Evolutionary conservation across 2,113 vertebrate species (phyloP), one percentile per base, ranked within the genome.

Genomic region (Rattus norvegicus): DNA sequence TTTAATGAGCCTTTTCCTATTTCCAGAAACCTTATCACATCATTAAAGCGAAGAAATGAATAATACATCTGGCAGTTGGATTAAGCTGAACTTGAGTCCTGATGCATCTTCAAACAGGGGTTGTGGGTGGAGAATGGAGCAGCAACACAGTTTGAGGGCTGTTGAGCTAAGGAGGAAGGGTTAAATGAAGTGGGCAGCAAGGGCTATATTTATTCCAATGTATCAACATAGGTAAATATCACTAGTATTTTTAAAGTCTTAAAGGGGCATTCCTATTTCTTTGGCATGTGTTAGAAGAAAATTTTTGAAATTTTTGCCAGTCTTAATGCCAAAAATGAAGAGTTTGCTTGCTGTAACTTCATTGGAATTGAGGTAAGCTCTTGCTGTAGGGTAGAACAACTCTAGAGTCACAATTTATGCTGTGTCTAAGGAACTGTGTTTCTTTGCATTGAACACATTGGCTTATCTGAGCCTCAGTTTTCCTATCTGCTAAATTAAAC

Each of bases 1-100:
- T 98, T 99, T 99, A 99, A 99, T 99, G 98, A 99, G 98, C 98
- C 98, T 98, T 98, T 98, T 98, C 98, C 98, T 98, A 97, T 98
- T 98, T 98, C 98, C 95, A 98, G 98, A 98, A 98, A 98, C 98
- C 98, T 98, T 98, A 98, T 98, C 98, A 98, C 98, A 98, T 98
- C 98, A 99, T 98, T 99, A 99, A 98, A 98, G 98, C 24, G 0
- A 86, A 98, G 98, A 97, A 97, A 99, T 99, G 98, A 99, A 99
- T 99, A 98, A 99, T 99, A 99, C 98, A 99, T 99, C 98, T 98
- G 98, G 98, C 95, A 22, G 97, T 93, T 97, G 98, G 98, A 98
- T 98, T 98, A 98, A 97, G 97, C 97, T 98, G 98, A 98, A 98
- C 98, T 98, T 98, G 98, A 98, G 98, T 98, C 98, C 98, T 80